Percentiles rank a stretch among this genome's conserved stretches.
Evolutionary conservation across 2,113 vertebrate genomes (phyloP).

Genomic region (Corythornis cristatus): DNA sequence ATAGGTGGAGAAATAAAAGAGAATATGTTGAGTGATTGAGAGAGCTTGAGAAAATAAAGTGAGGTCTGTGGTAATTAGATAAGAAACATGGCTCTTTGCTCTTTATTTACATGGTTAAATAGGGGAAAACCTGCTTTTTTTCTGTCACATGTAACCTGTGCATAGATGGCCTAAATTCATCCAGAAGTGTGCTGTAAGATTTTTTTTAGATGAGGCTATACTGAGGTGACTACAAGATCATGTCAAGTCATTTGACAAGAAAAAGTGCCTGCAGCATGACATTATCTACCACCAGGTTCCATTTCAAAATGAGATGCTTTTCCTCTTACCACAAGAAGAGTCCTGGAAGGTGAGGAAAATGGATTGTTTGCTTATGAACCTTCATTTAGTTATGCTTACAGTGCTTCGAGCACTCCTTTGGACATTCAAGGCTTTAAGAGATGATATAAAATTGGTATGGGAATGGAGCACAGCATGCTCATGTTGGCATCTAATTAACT

Average conservation of each 20-base stretch:
- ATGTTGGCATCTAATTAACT: background rate
- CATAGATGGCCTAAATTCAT: background rate
- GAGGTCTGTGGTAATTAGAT: background rate
- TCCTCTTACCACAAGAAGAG: background rate
- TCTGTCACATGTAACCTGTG: background rate
- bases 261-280: background rate
- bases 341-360: background rate
- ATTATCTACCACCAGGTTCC: background rate
- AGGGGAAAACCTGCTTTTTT: background rate
- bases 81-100: background rate
- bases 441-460: background rate
- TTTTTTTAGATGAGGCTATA: background rate
- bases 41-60: background rate
- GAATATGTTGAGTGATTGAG: slow-evolving; percentile 28
- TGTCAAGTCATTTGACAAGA: background rate
- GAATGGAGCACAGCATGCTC: background rate
- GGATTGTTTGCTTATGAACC: background rate
- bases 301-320: background rate
- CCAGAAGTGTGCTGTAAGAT: background rate
- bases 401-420: background rate
- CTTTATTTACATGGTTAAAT: background rate
- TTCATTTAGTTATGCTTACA: background rate
- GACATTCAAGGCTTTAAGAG: background rate
- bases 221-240: background rate
- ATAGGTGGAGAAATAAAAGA: slow-evolving; percentile 30